Evolutionary conservation across 2,113 vertebrate genomes (phyloP), one percentile per base, ranked within the genome.

Genomic region (Sialia sialis): DNA sequence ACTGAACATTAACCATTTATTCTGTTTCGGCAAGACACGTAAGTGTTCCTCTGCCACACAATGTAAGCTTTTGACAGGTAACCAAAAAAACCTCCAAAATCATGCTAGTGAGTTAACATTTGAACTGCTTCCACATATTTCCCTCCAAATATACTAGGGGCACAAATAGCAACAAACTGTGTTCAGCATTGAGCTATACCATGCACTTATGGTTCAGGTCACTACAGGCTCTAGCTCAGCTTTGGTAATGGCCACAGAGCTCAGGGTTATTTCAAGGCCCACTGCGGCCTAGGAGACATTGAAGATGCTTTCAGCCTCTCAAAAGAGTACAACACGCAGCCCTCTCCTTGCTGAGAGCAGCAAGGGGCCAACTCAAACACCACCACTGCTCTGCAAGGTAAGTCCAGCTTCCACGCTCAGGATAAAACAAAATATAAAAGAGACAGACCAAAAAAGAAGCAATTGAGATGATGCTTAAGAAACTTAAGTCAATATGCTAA

Each of bases 81-180:
- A 75, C 23, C 0, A 36, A 55, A 43, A 67, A 67, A 12, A 2
- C 0, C 1, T 7, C 11, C 16, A 54, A 79, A 68, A 63, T 15
- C 6, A 3, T 52, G 8, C 5, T 34, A 62, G 16, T 1, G 2
- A 49, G 29, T 70, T 55, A 79, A 39, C n/a, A 63, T 11, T 30
- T 44, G 13, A 78, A 74, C 20, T 66, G 29, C 56, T 89, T 86
- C 72, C 8, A 11, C 23, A 20, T 8, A 7, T 32, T 87, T 29
- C 30, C 32, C 63, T 32, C 38, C 16, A 49, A 0, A 48, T 29
- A 59, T 10, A 75, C 7, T 7, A 60, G 41, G 23, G 34, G 20
- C 22, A 83, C 12, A 26, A 62, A 39, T 39, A 93, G 74, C 27
- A 68, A 66, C 17, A 70, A 23, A 88, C 41, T 72, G 34, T 0